Evolutionary conservation across 1,140 invertebrate species (phyloP).

Genomic region (Cydia amplana): DNA sequence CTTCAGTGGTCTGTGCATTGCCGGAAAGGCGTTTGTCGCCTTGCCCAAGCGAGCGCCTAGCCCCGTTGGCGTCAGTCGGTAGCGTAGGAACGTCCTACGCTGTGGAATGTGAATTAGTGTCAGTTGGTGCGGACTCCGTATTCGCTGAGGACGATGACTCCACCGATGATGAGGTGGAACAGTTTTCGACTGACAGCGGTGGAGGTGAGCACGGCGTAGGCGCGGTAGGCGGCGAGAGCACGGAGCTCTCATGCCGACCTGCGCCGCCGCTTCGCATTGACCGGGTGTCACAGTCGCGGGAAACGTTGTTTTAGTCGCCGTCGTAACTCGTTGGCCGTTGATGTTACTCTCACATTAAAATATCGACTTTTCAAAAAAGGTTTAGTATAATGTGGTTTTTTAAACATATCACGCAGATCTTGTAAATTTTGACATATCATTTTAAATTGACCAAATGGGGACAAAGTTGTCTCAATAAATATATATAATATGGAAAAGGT

Average conservation of each 20-base stretch:
- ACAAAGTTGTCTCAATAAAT: background rate
- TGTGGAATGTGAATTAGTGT: slow-evolving; percentile 85
- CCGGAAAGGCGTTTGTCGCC: slow-evolving; percentile 86
- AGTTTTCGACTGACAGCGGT: slow-evolving; percentile 89
- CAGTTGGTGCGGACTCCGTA: slow-evolving; percentile 87
- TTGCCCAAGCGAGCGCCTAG: slow-evolving; percentile 86
- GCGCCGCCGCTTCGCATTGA: slow-evolving; percentile 51
- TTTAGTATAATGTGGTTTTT: slow-evolving; percentile 37
- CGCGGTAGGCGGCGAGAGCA: slow-evolving; percentile 50
- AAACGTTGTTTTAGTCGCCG: slow-evolving; percentile 73
- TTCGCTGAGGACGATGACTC: slow-evolving; percentile 86
- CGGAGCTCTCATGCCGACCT: slow-evolving; percentile 63
- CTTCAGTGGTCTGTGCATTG: slow-evolving; percentile 86
- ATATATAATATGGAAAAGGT: too few species aligned
- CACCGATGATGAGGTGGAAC: slow-evolving; percentile 89
- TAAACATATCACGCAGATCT: slow-evolving; percentile 60
- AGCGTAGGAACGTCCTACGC: slow-evolving; percentile 85
- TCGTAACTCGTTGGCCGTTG: slow-evolving; percentile 51
- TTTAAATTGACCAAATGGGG: slow-evolving; percentile 34
- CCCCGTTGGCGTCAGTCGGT: slow-evolving; percentile 88
- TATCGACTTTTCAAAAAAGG: slow-evolving; percentile 57
- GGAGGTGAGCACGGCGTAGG: slow-evolving; percentile 65
- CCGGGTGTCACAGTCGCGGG: slow-evolving; percentile 64
- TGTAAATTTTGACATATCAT: slow-evolving; percentile 51
- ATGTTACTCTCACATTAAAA: slow-evolving; percentile 65